Evolutionary conservation across 2,113 vertebrate species (phyloP), one percentile per base, ranked within the genome.

Genomic region (Channa maculata): DNA sequence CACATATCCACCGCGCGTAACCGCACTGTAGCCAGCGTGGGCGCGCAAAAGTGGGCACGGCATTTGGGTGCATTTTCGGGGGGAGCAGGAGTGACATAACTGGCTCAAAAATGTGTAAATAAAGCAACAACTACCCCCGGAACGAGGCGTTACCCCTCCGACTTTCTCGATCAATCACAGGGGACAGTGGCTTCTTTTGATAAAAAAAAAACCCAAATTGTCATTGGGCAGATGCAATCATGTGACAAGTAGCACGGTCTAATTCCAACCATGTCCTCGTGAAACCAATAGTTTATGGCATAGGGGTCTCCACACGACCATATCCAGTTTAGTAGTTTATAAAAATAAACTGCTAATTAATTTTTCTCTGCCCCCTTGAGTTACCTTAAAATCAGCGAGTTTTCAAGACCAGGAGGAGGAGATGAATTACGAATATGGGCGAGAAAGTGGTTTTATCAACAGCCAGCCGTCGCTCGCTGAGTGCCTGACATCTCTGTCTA

Each of bases 361-460:
- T 48, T 24, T 3, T 37, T 52, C 5, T 94, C 54, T 80, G 84
- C 55, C 58, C 7, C 92, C 93, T 93, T 87, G 91, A 93, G 88
- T 91, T 94, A 92, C 93, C 51, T 46, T 49, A 36, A 68, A 94
- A 94, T 92, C 94, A 92, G 92, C 92, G 95, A 95, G 90, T 94
- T 95, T 96, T 93, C 93, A 78, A 94, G 93, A 95, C 95, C 91
- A 92, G 94, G 91, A 94, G 95, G 95, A 95, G 96, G 97, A 97
- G 96, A 99, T 99, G 98, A 99, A 98, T 98, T 98, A 97, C 97
- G 97, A 96, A 97, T 99, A 98, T 94, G 96, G 97, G 96, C 95
- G 97, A 96, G 98, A 99, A 95, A 98, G 96, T 93, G 98, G 98
- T 95, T 99, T 99, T 93, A 99, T 99, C 97, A 99, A 99, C 97